Evolutionary conservation across 2,888 invertebrate genomes (phyloP), one percentile per base, ranked within the genome.

Genomic region (Drosophila paramelanica): DNA sequence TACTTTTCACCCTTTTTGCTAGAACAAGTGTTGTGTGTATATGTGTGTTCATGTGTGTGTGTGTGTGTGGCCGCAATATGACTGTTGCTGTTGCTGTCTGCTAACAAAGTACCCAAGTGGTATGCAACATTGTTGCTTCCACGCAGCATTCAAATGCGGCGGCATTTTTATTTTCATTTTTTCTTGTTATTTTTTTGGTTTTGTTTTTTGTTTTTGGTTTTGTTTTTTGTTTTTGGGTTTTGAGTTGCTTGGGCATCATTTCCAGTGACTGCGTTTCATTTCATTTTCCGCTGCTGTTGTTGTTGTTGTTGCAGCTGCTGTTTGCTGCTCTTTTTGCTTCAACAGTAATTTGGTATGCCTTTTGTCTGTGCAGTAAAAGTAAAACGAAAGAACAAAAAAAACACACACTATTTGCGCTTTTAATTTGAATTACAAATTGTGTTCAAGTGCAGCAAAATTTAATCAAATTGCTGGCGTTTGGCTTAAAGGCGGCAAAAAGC

Each of bases 371-470:
- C 38, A 39, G 17, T 13, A 38, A 39, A 17, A 8, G 2, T 39
- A 20, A 8, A 33, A 10, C 3, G 11, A 41, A 65, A 52, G 50
- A 27, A 11, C n/a, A 10, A 20, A 36, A 33, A 42, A 42, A 36
- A 50, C 65, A 69, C 67, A 59, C 77, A 79, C 80, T 79, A 73
- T 83, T 81, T 75, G 71, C 79, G 73, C 87, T 84, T 85, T 85
- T 86, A 87, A 87, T 84, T 87, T 84, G 87, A 84, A 84, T 87
- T 84, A 83, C 84, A 84, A 84, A 84, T 84, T 84, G 79, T 79
- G 67, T 71, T 73, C 77, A 70, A 79, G 73, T 75, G 62, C 69
- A 72, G 64, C 62, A 77, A 71, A 83, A 77, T 81, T 72, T 79
- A 83, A 83, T 84, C 84, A 83, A 86, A 81, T 83, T 72, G 66